Base-by-base conservation (phyloP, 2,113 vertebrate species). In the Salvelinus sp. region DNA sequence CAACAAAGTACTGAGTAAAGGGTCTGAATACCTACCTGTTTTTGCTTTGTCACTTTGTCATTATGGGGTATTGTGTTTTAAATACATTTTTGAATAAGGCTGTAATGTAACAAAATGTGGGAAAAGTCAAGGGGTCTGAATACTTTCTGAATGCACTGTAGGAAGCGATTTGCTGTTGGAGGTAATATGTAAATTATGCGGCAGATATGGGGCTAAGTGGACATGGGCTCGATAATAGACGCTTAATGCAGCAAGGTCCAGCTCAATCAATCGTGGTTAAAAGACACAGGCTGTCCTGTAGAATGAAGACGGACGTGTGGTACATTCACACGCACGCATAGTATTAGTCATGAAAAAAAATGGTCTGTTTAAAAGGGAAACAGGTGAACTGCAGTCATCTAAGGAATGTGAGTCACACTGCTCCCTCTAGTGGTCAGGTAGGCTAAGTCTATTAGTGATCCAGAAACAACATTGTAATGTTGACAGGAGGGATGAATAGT, bases 201-300 rank as follows among this genome's bases (percentile, higher is more conserved):
- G 62, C 70, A 73, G 62, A 81, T 27, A 66, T 70, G 28, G 76
- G 54, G 27, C 38, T 28, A 76, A 18, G 27, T 20, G 2, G 63
- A 78, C 44, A 60, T 14, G 69, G 58, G 68, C 72, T 78, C 68
- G 64, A 76, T 79, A 82, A 82, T 64, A 72, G 25, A 62, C 48
- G 13, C 69, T 54, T 22, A 77, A 80, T 72, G 70, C 48, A 25
- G 27, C 30, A 65, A 72, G 62, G 71, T 80, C 70, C 67, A 79
- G 44, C 58, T 22, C 50, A 63, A 81, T 81, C 72, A 64, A 74
- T 73, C 44, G 69, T 22, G 23, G 73, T 64, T 50, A 23, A 67
- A 67, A 50, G 62, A 66, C 63, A 67, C n/a, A 30, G 28, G 62
- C 10, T 23, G n/a, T 38, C 72, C 7, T 63, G 28, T 38, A 57